Conservation (phyloP, 1,140 invertebrate species). For the Tetragnatha versicolor region DNA sequence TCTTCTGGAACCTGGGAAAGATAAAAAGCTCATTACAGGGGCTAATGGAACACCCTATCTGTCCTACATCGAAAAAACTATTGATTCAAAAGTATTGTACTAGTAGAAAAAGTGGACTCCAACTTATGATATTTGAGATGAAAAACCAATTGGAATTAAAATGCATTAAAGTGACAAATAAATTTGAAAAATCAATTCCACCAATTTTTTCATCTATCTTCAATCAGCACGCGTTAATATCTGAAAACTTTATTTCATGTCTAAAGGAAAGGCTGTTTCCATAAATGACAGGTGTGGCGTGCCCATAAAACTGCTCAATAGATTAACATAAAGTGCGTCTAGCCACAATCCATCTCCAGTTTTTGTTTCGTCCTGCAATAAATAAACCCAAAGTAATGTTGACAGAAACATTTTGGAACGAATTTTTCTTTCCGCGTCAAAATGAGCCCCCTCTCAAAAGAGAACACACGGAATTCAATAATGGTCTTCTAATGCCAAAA, state of each 20-base stretch:
- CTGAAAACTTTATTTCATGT: neutral
- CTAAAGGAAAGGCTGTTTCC: neutral
- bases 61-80: too few species aligned
- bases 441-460: too few species aligned
- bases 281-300: neutral
- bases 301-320: conserved; percentile 29
- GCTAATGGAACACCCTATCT: too few species aligned
- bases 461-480: too few species aligned
- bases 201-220: neutral
- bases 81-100: too few species aligned
- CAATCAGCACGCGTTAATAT: neutral
- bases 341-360: conserved; percentile 40
- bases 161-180: neutral
- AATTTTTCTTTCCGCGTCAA: too few species aligned
- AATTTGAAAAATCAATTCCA: neutral
- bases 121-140: too few species aligned
- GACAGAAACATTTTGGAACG: too few species aligned
- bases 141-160: neutral
- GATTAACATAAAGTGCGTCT: conserved; percentile 46
- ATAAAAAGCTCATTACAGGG: neutral
- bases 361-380: too few species aligned
- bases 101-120: too few species aligned
- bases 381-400: too few species aligned
- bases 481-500: too few species aligned
- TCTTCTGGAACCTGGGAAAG: conserved; percentile 40